Base-by-base conservation (phyloP, 1,140 invertebrate species). In the Drosophila baimaii region DNA sequence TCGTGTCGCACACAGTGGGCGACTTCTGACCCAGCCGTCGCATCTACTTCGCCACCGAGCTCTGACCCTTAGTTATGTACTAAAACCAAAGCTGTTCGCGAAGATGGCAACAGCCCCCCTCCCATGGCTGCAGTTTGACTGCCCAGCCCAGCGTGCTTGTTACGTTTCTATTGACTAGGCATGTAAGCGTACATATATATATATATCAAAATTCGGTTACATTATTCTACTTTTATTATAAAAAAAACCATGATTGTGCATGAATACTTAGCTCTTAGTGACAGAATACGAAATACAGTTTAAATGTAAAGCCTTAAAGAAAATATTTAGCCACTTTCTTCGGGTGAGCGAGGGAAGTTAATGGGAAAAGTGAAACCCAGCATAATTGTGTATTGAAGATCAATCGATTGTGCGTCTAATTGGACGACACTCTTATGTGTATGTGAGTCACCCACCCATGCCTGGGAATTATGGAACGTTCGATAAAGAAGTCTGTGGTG, bases 1-100 rank as follows among this genome's bases (percentile, higher is more conserved):
- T 92, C 17, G 77, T 92, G 33, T 92, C 91, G 12, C 90, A 92
- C 49, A 69, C 85, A 0, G 91, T 92, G 17, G 84, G 91, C 8
- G 85, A 92, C 51, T 92, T 92, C 62, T 92, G 91, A 92, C 85
- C 73, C 62, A 74, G 25, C 33, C 77, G 62, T 23, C 65, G 64
- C 43, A 74, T 86, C 27, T 79, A 79, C 23, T 86, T 88, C n/a
- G 71, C 75, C 39, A 81, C 74, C 31, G 57, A 78, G 49, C 65
- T 86, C 13, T 85, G 58, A 70, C 39, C 8, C 51, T 8, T 35
- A 23, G 35, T 21, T 35, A 33, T 35, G 13, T 54, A n/a, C 7
- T 23, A 49, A 21, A 57, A 41, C 41, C 15, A 51, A 52, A 35
- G 12, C 33, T 54, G 51, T 54, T 27, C 15, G 52, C 52, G 10